Percentiles rank a stretch among this genome's conserved stretches.
Conservation (phyloP, 2,888 invertebrate species). For the Dendrolimus houi region DNA sequence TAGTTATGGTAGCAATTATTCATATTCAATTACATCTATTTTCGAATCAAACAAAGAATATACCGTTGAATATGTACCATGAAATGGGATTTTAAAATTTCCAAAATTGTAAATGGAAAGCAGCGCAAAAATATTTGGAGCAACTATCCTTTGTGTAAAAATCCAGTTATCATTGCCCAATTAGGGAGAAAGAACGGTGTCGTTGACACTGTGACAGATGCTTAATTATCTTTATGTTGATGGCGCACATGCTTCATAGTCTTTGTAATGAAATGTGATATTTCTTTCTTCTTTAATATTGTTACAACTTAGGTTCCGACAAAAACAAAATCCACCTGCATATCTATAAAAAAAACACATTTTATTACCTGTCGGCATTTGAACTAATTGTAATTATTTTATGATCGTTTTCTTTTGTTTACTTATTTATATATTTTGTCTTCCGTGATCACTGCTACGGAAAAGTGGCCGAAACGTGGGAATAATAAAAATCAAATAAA, state of each 20-base stretch:
- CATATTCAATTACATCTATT: not conserved
- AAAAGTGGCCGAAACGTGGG: too few species aligned
- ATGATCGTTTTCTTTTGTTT: too few species aligned
- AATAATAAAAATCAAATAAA: too few species aligned
- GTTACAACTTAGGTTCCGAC: too few species aligned
- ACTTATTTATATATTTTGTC: too few species aligned
- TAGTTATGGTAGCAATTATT: not conserved
- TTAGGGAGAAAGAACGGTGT: constrained; percentile 3
- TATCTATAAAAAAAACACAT: too few species aligned
- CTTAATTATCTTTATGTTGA: not conserved
- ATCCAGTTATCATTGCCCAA: not conserved
- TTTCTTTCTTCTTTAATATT: too few species aligned
- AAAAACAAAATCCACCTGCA: too few species aligned
- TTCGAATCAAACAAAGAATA: not conserved
- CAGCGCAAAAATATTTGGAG: not conserved
- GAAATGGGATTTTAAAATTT: not conserved
- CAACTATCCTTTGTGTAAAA: not conserved
- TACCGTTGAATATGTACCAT: not conserved
- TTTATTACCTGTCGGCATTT: too few species aligned
- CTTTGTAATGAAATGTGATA: not conserved
- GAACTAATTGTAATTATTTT: too few species aligned
- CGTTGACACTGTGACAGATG: not conserved
- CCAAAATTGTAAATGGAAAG: not conserved
- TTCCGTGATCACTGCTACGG: too few species aligned
- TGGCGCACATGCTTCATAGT: not conserved